These are phyloP conservation scores for Acleris emargana DNA, from an alignment of 2,888 invertebrate genomes.

Conservation along the genomic window DNA sequence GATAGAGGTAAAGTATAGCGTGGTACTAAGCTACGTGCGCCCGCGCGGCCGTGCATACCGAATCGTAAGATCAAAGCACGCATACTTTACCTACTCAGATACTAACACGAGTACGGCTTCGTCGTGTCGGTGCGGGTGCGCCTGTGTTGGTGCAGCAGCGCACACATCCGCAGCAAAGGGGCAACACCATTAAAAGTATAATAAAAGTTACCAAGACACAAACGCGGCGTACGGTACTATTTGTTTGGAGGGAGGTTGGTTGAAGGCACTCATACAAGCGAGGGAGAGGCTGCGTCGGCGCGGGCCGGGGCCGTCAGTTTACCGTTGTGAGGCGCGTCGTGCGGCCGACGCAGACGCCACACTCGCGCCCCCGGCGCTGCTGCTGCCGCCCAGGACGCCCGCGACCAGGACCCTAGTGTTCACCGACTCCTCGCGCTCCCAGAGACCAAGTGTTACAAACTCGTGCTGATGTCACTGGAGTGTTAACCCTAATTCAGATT, in stretches of 20 bases:
- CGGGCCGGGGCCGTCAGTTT: constrained; percentile 73
- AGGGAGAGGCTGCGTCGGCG: constrained; percentile 78
- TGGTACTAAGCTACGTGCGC: constrained; percentile 70
- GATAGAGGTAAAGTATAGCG: constrained; percentile 78
- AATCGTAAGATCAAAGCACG: constrained; percentile 84
- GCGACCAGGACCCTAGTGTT: constrained; percentile 50
- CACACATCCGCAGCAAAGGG: constrained; percentile 62
- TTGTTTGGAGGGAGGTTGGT: constrained; percentile 83
- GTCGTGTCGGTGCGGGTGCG: constrained; percentile 50
- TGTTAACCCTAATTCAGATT: constrained; percentile 77
- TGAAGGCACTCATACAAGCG: constrained; percentile 79
- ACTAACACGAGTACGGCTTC: constrained; percentile 62
- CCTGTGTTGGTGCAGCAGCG: constrained; percentile 55
- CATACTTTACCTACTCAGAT: constrained; percentile 79
- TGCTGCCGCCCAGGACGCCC: constrained; percentile 52
- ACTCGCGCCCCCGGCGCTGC: constrained; percentile 74
- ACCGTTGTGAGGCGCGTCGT: constrained; percentile 83
- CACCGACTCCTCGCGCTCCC: constrained; percentile 62
- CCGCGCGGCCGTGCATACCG: constrained; percentile 81
- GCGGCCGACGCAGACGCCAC: constrained; percentile 78
- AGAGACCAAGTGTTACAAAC: constrained; percentile 60
- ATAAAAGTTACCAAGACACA: constrained; percentile 81
- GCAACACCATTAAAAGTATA: constrained; percentile 76
- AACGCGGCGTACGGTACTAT: constrained; percentile 82
- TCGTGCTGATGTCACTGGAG: constrained; percentile 78